phyloP scores from a whole-genome alignment of 2,797 vertebrate genomes.

The Bufotes viridis region DNA sequence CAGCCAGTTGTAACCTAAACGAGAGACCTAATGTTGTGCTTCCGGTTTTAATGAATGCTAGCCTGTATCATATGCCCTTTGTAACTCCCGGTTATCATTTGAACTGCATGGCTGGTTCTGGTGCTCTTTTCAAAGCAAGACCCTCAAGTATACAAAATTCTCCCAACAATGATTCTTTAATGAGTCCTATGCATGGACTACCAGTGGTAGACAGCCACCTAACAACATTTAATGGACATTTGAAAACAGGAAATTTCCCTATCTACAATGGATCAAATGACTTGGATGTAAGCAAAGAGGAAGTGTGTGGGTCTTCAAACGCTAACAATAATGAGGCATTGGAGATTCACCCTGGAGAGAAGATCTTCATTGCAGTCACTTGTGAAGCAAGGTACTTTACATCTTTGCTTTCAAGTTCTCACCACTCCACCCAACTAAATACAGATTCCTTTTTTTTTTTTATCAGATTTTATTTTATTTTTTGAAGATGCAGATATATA shows the following conservation, averaged over 20 bases:
- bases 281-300: constrained; percentile 16
- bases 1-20: not conserved
- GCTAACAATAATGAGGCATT: not conserved
- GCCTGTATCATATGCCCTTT: not conserved
- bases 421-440: too few species aligned
- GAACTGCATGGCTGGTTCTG: constrained; percentile 3
- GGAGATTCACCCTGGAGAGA: constrained; percentile 70
- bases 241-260: constrained; percentile 32
- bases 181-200: not conserved
- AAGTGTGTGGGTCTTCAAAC: not conserved
- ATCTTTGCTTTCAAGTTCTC: not conserved
- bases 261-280: constrained; percentile 39
- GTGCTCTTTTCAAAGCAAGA: not conserved
- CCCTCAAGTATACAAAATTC: not conserved
- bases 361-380: constrained; percentile 63
- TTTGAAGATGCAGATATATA: too few species aligned
- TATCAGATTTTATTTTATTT: too few species aligned
- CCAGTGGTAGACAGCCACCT: not conserved
- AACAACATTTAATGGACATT: not conserved
- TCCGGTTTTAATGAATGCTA: not conserved
- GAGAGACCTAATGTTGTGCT: not conserved
- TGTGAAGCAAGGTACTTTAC: constrained; percentile 74
- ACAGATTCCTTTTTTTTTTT: too few species aligned
- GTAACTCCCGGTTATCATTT: not conserved
- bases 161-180: not conserved